Base-by-base conservation (phyloP, 2,797 vertebrate species). In the Perdix hodgsoniae region DNA sequence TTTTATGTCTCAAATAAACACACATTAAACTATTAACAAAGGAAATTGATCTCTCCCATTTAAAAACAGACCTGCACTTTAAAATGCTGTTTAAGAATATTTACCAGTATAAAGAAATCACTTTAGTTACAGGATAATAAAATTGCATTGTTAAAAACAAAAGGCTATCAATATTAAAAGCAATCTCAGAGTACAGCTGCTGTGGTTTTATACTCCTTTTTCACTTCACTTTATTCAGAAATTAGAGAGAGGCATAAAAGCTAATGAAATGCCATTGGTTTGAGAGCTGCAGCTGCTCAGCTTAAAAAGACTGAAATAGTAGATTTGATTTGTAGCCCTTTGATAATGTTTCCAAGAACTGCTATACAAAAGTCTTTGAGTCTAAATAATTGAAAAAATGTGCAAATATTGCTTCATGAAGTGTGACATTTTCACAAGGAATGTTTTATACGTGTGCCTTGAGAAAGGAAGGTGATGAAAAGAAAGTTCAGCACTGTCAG, bases 321-420 rank as follows among this genome's bases (percentile, higher is more conserved):
- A 96, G 31, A 94, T 97, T 94, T 97, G 95, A 97, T 98, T 98
- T 98, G 96, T 91, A 91, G 75, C 87, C 90, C 94, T 98, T 98
- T 97, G 97, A 96, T 94, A 97, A 86, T 96, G 90, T 95, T 96
- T 93, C 91, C 79, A 93, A 95, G 94, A 94, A 67, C 56, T 29
- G 63, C 93, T 91, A 61, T 93, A 93, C 83, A 75, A 75, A 94
- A 87, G 79, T 91, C 93, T 97, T 95, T 97, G 94, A 98, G 91
- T 95, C 47, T 94, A 89, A 96, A 96, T 98, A 98, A 98, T 98
- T 98, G 96, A 96, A 96, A 97, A 98, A 97, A 97, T 97, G 96
- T 96, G 88, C 84, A 88, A 95, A 93, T 97, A 97, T 96, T 96
- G 95, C 97, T 98, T 98, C 96, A 96, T 49, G 10, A 98, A 97